phyloP scores from a whole-genome alignment of 2,797 vertebrate genomes.

The Apodemus agrarius region DNA sequence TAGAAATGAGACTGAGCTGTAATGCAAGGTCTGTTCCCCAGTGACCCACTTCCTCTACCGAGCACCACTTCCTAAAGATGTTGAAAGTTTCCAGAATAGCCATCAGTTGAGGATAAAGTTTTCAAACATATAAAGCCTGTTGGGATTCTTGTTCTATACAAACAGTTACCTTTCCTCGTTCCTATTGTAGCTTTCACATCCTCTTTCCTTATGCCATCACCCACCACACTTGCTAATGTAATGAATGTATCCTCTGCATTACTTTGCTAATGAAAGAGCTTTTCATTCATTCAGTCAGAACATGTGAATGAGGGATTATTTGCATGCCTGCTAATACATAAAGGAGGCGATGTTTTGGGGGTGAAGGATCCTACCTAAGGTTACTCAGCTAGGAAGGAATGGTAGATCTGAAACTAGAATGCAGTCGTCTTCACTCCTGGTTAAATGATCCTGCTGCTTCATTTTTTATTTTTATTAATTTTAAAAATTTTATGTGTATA shows the following conservation, averaged over 20 bases:
- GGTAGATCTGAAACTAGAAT: constrained; percentile 15
- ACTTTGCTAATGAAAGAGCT: constrained; percentile 30
- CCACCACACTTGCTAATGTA: background rate
- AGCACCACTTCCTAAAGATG: background rate
- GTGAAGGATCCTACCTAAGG: background rate
- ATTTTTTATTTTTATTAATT: background rate
- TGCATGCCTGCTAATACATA: background rate
- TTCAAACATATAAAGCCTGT: background rate
- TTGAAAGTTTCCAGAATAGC: background rate
- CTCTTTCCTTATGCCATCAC: background rate
- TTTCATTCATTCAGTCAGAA: background rate
- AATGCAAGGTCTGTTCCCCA: background rate
- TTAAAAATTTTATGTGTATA: background rate
- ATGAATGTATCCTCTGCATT: background rate
- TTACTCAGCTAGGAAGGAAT: background rate
- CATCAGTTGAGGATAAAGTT: background rate
- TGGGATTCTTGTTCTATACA: background rate
- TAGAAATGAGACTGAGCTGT: background rate
- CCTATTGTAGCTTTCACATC: background rate
- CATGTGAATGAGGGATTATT: background rate
- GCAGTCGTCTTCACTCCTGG: background rate
- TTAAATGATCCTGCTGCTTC: background rate
- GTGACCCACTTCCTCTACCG: background rate
- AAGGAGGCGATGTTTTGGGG: background rate
- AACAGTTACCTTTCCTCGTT: background rate